Evolutionary conservation across 1,140 invertebrate genomes (phyloP), one percentile per base, ranked within the genome.

Genomic region (Hyles euphorbiae): DNA sequence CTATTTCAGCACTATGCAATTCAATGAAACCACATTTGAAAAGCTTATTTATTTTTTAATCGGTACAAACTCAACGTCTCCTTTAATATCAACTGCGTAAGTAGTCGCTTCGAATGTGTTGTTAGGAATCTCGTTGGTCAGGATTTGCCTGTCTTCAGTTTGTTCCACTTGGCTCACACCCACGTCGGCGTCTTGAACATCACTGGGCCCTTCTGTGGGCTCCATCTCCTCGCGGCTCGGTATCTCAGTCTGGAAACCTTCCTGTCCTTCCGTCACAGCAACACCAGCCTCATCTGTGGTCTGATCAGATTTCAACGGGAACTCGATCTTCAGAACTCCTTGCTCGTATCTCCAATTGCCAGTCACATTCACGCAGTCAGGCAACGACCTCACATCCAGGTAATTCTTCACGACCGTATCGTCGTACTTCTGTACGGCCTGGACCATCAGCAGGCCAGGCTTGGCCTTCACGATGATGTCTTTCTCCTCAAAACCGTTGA

Each of bases 271-370:
- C 4, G 4, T 40, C 8, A 5, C 36, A 8, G 4, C 36, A 8
- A 40, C 36, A 40, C 4, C 36, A 5, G 36, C 40, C 6, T 11
- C 33, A 10, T 54, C 53, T 22, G 33, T 48, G 10, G 32, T 22
- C 12, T 7, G 8, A 3, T 46, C 50, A 7, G 49, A 44, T 48
- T 68, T 70, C 4, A 78, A 34, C 2, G 78, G 76, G 58, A 86
- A 83, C 3, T 57, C 56, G 5, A 86, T 70, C 10, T 65, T 75
- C n/a, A 86, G 34, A 0, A 81, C 43, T 3, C 60, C 68, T 3
- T 72, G 49, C 0, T 72, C 64, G 49, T 71, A 83, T 0, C 63
- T 72, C 81, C 81, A 86, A 9, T 56, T 78, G 0, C 83, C 83
- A 33, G 47, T 67, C 3, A 67, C 63, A 43, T 76, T 67, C 0